Percentiles rank a stretch among this genome's conserved stretches.
Evolutionary conservation across 2,888 invertebrate species (phyloP).

Genomic region (Chrysolina haemoptera): DNA sequence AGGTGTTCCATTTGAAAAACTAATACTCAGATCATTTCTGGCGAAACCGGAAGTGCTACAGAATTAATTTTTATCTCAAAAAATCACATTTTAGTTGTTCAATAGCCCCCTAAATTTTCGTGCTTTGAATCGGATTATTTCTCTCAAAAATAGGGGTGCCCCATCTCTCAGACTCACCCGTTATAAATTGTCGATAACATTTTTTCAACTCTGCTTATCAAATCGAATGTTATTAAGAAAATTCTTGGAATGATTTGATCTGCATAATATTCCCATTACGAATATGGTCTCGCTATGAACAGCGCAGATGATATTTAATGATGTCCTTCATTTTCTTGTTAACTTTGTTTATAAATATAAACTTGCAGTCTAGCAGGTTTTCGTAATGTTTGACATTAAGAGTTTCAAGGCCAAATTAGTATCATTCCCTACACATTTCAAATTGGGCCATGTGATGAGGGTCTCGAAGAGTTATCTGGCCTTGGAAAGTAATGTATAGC

Average conservation of each 20-base stretch:
- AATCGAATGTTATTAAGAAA: background rate
- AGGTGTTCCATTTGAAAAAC: too few species aligned
- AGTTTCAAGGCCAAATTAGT: constrained; percentile 28
- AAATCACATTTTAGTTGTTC: too few species aligned
- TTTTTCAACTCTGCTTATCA: background rate
- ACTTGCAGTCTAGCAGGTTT: constrained; percentile 25
- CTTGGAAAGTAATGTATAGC: background rate
- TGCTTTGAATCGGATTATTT: too few species aligned
- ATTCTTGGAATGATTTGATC: constrained; percentile 1
- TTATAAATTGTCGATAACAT: background rate
- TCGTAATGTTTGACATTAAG: constrained; percentile 14
- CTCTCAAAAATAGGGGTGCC: too few species aligned
- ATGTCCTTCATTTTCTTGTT: background rate
- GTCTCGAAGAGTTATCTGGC: constrained; percentile 6
- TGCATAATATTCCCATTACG: constrained; percentile 3
- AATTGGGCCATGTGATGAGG: constrained; percentile 35
- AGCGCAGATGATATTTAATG: background rate
- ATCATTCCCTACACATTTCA: background rate
- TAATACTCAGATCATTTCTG: too few species aligned
- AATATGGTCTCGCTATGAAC: background rate
- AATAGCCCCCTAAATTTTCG: too few species aligned
- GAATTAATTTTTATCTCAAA: too few species aligned
- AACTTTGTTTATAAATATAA: constrained; percentile 5
- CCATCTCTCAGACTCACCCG: too few species aligned
- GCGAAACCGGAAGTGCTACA: too few species aligned